Evolutionary conservation across 2,888 invertebrate species (phyloP), one percentile per base, ranked within the genome.

Genomic region (Phengaris alcon): DNA sequence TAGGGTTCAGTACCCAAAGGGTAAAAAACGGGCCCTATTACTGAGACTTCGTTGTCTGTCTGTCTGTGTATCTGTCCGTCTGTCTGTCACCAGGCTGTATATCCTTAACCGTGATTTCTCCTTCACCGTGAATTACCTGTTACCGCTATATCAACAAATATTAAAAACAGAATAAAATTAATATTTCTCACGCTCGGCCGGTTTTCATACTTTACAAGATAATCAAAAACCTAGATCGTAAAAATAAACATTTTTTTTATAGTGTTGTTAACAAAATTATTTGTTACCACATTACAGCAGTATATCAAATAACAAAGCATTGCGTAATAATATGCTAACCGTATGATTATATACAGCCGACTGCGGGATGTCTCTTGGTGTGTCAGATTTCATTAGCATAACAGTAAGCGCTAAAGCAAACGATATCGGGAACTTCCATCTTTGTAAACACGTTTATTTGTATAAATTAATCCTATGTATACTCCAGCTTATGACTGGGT

Each of bases 371-470:
- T 13, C 12, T 82, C 81, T 82, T 82, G 82, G 82, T 84, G 85
- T 86, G 85, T 86, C 86, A 85, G 86, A 90, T 88, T 85, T 85
- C 88, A 91, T 90, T 90, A 88, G 86, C 89, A 91, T 90, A 90
- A 89, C 88, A 89, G 85, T 85, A 84, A 82, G 84, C 85, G 83
- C 87, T 86, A 87, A 87, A 87, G 89, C 87, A 88, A 90, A 89
- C 87, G 87, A 87, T 87, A 86, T 81, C 87, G 87, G 85, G 90
- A 90, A 91, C 90, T 90, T 90, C 88, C 90, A 88, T 90, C 89
- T 88, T 86, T 83, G 85, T 86, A 90, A 91, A 91, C 87, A 89
- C 80, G 88, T 87, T 87, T 87, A 87, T 88, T 51, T 72, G 72
- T 5, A 13, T 54, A 72, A 52, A 35, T 48, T 52, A 51, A 52